Evolutionary conservation across 2,113 vertebrate species (phyloP).

Genomic region (Centrocercus urophasianus): DNA sequence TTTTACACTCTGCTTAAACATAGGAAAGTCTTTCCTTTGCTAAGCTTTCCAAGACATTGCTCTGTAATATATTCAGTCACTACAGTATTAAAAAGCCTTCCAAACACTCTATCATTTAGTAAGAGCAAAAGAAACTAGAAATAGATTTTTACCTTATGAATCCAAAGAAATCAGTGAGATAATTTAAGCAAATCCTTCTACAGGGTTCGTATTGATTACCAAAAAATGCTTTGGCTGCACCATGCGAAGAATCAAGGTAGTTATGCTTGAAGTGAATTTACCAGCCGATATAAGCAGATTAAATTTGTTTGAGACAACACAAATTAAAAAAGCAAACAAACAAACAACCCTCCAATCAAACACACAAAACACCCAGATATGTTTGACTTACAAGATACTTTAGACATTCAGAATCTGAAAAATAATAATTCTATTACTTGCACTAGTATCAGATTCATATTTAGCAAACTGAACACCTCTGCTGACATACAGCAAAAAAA

Average conservation of each 20-base stretch:
- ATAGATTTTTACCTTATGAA: constrained; percentile 10
- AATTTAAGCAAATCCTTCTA: neutral
- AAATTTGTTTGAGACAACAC: constrained; percentile 8
- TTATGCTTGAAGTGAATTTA: neutral
- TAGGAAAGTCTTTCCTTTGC: neutral
- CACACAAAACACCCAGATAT: neutral
- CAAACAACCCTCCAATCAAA: fast-evolving
- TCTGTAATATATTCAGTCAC: neutral
- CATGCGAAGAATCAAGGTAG: neutral
- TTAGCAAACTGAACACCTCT: neutral
- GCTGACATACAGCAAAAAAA: neutral
- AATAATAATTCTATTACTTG: neutral
- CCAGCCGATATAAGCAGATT: neutral
- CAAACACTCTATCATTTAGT: neutral
- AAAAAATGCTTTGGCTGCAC: neutral
- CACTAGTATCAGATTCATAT: neutral
- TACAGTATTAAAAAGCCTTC: neutral
- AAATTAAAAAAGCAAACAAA: neutral
- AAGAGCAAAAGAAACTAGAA: constrained; percentile 31
- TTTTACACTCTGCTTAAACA: neutral
- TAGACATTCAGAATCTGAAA: neutral
- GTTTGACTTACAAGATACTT: neutral
- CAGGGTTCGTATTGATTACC: neutral
- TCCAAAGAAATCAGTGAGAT: constrained; percentile 16
- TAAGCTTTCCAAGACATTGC: neutral